These are phyloP conservation scores for Eupeodes luniger DNA, from an alignment of 2,888 invertebrate species.

Conservation along the genomic window DNA sequence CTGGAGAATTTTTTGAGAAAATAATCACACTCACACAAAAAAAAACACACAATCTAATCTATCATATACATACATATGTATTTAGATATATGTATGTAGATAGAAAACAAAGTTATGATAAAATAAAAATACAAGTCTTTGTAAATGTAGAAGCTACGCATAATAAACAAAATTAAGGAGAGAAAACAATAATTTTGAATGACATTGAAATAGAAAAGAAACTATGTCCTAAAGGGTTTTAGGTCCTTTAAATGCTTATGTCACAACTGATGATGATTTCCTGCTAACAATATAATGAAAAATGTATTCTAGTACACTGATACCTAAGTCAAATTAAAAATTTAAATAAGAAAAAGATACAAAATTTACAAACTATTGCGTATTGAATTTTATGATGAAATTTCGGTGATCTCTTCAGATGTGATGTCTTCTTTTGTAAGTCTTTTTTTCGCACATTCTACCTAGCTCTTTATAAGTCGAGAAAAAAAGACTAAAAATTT, in stretches of 20 bases:
- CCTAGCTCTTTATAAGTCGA: background rate
- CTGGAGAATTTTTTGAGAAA: background rate
- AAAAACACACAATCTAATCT: conserved; percentile 9
- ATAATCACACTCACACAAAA: background rate
- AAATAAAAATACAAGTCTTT: background rate
- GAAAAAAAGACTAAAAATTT: background rate
- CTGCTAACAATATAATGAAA: background rate
- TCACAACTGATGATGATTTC: background rate
- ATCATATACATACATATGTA: background rate
- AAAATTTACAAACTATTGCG: conserved; percentile 1
- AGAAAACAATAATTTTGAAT: background rate
- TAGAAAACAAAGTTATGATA: background rate
- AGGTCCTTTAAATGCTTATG: background rate
- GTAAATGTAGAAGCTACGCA: background rate
- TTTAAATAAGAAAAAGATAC: background rate
- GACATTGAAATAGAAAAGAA: background rate
- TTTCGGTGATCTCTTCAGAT: background rate
- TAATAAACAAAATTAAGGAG: background rate
- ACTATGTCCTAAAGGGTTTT: background rate
- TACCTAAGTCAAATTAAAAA: background rate
- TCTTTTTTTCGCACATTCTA: conserved; percentile 24
- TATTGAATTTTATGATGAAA: conserved; percentile 17
- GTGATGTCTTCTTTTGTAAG: conserved; percentile 5
- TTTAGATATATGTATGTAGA: too few relatives aligned
- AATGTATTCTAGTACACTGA: background rate